These are phyloP conservation scores for Rhingia campestris DNA, from an alignment of 2,888 invertebrate species.

Conservation along the genomic window DNA sequence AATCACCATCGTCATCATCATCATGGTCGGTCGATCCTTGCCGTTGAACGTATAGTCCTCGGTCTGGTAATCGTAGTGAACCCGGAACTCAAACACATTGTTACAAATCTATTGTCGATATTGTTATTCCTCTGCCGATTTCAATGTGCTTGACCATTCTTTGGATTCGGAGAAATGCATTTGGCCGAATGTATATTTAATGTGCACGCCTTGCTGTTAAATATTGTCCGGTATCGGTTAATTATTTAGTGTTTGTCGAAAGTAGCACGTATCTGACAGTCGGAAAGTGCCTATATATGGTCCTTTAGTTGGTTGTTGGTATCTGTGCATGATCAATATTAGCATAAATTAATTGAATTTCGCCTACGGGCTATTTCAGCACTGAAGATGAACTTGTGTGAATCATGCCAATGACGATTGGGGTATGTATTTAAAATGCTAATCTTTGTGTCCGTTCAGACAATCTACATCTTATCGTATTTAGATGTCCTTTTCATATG, in stretches of 20 bases:
- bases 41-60: too few relatives aligned
- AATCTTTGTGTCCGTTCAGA: constrained; percentile 36
- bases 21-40: background rate
- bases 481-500: background rate
- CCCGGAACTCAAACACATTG: background rate
- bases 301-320: constrained; percentile 14
- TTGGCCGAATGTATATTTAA: constrained; percentile 58
- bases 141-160: constrained; percentile 8
- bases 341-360: constrained; percentile 69
- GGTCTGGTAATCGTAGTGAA: background rate
- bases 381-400: constrained; percentile 5
- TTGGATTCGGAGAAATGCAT: constrained; percentile 41
- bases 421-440: constrained; percentile 37
- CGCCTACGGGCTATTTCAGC: constrained; percentile 41
- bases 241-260: constrained; percentile 60
- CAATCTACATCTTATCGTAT: constrained; percentile 9
- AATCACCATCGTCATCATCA: constrained; percentile 27
- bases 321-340: constrained; percentile 54
- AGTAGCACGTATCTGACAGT: constrained; percentile 20
- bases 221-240: constrained; percentile 50
- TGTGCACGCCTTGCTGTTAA: constrained; percentile 25
- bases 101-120: constrained; percentile 13
- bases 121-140: constrained; percentile 5
- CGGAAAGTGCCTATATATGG: constrained; percentile 4
- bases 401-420: constrained; percentile 19